phyloP scores from a whole-genome alignment of 2,888 invertebrate species.

The Sarcophaga subvicina region DNA sequence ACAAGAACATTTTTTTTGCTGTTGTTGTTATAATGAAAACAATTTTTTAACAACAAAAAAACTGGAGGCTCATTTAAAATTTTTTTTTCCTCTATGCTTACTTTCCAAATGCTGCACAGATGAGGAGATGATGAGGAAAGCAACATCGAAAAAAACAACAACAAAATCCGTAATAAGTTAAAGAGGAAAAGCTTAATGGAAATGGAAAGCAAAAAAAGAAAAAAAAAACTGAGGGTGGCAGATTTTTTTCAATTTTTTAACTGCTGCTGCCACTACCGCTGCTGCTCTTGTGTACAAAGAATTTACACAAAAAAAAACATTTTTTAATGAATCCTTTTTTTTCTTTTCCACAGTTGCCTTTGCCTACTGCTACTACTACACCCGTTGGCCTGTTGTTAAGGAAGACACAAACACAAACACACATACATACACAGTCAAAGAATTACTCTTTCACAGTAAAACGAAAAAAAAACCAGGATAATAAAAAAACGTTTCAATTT shows the following conservation, averaged over 20 bases:
- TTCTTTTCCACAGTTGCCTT: background rate
- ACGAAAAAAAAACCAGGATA: conserved; percentile 44
- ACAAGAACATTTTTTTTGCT: conserved; percentile 2
- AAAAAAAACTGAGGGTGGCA: conserved; percentile 64
- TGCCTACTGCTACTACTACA: conserved; percentile 50
- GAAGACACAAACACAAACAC: background rate
- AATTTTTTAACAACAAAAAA: conserved; percentile 36
- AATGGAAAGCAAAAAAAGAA: background rate
- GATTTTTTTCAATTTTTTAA: conserved; percentile 54
- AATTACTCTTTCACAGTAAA: background rate
- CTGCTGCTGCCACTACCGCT: background rate
- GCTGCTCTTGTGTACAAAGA: conserved; percentile 47
- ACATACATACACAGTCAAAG: background rate
- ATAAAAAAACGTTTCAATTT: conserved; percentile 12
- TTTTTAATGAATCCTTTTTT: conserved; percentile 69
- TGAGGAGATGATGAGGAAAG: conserved; percentile 17
- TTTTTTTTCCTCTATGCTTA: conserved; percentile 17
- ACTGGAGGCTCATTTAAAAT: conserved; percentile 67
- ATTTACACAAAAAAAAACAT: conserved; percentile 15
- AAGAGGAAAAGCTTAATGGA: conserved; percentile 58
- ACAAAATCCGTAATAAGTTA: conserved; percentile 52
- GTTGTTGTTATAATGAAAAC: conserved; percentile 48
- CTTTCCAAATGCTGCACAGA: conserved; percentile 12
- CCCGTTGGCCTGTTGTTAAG: conserved; percentile 59
- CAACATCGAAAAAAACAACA: conserved; percentile 14